Conservation (phyloP, 1,140 invertebrate genomes). For the Pogonus chalceus region DNA sequence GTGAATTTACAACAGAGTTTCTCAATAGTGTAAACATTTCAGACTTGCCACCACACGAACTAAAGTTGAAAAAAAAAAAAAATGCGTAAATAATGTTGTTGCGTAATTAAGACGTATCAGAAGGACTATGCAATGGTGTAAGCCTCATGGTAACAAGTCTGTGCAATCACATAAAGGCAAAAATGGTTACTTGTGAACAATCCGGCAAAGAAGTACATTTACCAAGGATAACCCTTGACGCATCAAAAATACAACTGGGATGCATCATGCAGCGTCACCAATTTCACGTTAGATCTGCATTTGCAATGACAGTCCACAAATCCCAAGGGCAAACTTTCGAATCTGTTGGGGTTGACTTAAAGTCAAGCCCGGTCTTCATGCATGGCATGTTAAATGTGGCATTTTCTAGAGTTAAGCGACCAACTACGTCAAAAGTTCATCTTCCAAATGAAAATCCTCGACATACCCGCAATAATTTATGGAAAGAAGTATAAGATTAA, state of each 20-base stretch:
- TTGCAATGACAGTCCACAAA: too few species aligned
- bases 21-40: too few species aligned
- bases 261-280: constrained; percentile 13
- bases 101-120: too few species aligned
- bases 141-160: too few species aligned
- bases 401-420: constrained; percentile 16
- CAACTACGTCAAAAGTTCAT: constrained; percentile 13
- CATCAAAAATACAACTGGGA: constrained; percentile 9
- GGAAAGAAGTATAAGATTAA: constrained; percentile 8
- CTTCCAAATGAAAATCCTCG: constrained; percentile 12
- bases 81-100: too few species aligned
- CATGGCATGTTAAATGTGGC: constrained; percentile 15
- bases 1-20: too few species aligned
- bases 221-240: constrained; percentile 9
- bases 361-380: constrained; percentile 13
- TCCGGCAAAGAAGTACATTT: constrained; percentile 13
- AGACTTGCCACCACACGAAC: too few species aligned
- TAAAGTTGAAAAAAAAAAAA: too few species aligned
- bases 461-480: constrained; percentile 8
- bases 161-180: too few species aligned
- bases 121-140: too few species aligned
- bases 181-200: constrained; percentile 8
- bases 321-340: too few species aligned
- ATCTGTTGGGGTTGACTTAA: constrained; percentile 12
- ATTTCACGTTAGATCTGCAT: too few species aligned